Evolutionary conservation across 1,140 invertebrate species (phyloP).

Genomic region (Leptonema lineaticorne): DNA sequence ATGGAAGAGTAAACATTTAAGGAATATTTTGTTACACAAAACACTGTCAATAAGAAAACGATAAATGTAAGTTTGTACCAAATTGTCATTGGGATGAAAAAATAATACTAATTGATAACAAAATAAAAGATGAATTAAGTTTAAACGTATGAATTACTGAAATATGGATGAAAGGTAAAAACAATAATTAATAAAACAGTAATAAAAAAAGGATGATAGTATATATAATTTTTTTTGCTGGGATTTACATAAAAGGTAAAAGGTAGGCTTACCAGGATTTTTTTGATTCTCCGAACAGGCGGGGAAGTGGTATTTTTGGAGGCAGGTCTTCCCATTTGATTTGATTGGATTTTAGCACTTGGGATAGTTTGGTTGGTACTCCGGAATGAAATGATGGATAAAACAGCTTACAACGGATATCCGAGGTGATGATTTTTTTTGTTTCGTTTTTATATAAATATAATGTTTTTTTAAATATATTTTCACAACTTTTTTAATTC

Average conservation of each 20-base stretch:
- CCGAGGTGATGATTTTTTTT: slow-evolving; percentile 29
- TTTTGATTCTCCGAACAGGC: slow-evolving; percentile 35
- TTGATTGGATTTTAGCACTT: slow-evolving; percentile 38
- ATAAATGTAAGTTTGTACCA: no score
- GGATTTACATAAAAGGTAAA: slow-evolving; percentile 39
- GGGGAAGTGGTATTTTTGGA: slow-evolving; percentile 33
- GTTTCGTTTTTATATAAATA: slow-evolving; percentile 12
- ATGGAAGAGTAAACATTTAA: no score
- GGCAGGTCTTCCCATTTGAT: slow-evolving; percentile 37
- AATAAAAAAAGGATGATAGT: slow-evolving; percentile 1
- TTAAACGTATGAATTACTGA: slow-evolving; percentile 1
- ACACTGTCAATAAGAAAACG: no score
- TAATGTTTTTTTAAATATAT: neutral
- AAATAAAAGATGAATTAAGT: neutral
- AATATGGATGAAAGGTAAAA: slow-evolving; percentile 18
- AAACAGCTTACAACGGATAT: slow-evolving; percentile 29
- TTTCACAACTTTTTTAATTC: neutral
- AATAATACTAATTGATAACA: no score
- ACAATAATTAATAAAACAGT: slow-evolving; percentile 16
- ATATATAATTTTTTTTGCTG: slow-evolving; percentile 16
- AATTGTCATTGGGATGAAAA: no score
- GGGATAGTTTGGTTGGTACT: slow-evolving; percentile 36
- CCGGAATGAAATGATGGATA: slow-evolving; percentile 32
- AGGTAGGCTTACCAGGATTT: slow-evolving; percentile 40
- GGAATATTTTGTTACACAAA: no score